Conservation (phyloP, 1,140 invertebrate species). For the Heliconius melpomene region DNA sequence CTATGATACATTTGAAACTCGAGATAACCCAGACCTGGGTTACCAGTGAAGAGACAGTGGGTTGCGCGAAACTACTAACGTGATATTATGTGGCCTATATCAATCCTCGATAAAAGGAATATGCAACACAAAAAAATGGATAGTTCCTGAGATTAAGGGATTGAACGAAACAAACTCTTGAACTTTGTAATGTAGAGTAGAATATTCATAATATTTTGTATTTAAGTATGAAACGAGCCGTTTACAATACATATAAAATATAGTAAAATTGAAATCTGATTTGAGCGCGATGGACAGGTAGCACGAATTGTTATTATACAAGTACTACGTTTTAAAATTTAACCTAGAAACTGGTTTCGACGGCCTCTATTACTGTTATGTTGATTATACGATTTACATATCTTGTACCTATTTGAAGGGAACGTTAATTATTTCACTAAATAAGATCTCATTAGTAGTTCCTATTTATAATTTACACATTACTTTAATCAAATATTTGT, state of each 20-base stretch:
- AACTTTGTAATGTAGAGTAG: too few relatives aligned
- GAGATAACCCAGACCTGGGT: too few relatives aligned
- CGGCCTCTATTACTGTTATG: conserved; percentile 10
- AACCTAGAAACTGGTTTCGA: conserved; percentile 12
- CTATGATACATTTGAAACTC: too few relatives aligned
- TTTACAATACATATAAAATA: neutral
- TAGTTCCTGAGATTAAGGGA: too few relatives aligned
- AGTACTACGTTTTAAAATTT: conserved; percentile 6
- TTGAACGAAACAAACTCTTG: too few relatives aligned
- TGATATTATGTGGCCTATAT: too few relatives aligned
- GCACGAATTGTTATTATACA: neutral
- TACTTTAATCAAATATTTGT: neutral
- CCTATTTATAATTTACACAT: neutral
- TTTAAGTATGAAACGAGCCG: neutral
- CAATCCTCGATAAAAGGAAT: too few relatives aligned
- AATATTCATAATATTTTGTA: too few relatives aligned
- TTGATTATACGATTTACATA: conserved; percentile 9
- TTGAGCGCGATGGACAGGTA: neutral
- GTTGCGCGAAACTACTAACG: too few relatives aligned
- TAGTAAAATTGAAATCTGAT: neutral
- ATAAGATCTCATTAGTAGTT: conserved; percentile 1
- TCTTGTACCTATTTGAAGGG: neutral
- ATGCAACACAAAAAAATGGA: too few relatives aligned
- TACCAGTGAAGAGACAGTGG: too few relatives aligned
- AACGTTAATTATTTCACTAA: conserved; percentile 8